Evolutionary conservation across 2,888 invertebrate genomes (phyloP), one percentile per base, ranked within the genome.

Genomic region (Hydrotaea cyrtoneurina): DNA sequence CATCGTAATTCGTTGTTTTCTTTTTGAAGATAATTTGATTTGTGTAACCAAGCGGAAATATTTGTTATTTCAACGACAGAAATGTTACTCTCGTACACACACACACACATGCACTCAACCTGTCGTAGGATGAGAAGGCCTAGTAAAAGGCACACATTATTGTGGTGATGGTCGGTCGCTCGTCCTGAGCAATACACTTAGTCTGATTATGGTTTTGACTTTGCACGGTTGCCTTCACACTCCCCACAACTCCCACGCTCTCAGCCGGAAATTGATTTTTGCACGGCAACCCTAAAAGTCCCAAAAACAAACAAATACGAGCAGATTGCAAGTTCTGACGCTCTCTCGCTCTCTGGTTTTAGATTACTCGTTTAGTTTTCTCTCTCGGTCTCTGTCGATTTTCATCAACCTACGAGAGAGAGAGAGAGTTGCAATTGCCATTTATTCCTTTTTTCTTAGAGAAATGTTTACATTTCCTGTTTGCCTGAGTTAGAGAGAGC

Each of bases 281-380:
- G 85, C 82, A 83, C 77, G 82, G 86, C 82, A 87, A 86, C 86
- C 80, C 86, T 80, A 43, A 72, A 53, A 66, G 19, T 15, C 71
- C 15, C 59, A 53, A 73, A 31, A 15, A 43, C 21, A 59, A 57
- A 57, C 59, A 75, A 57, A 31, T 23, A 75, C 57, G 10, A 13
- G 15, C 13, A 69, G n/a, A n/a, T n/a, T n/a, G n/a, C n/a, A n/a
- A n/a, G n/a, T n/a, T n/a, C n/a, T n/a, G n/a, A n/a, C n/a, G n/a
- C 66, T 19, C 64, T 17, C 53, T 36, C 66, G 53, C 55, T 19
- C 57, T 55, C 31, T 31, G 2, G 31, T n/a, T n/a, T n/a, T n/a
- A n/a, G n/a, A n/a, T n/a, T n/a, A 31, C 3, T 31, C 3, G 31
- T 4, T 19, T 39, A 50, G 13, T 71, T 23, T 36, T 69, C n/a